Evolutionary conservation across 1,140 invertebrate species (phyloP).

Genomic region (Tetraneura akinire): DNA sequence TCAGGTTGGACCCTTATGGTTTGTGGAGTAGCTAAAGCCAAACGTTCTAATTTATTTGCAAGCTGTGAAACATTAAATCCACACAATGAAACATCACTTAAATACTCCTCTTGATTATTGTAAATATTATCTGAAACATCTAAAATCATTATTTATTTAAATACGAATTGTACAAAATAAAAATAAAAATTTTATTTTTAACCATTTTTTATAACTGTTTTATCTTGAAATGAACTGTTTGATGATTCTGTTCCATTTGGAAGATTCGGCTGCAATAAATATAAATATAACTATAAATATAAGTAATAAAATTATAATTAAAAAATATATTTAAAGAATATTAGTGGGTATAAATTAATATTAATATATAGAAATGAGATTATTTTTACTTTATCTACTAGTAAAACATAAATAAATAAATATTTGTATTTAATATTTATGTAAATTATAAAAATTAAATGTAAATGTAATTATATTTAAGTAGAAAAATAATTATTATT

Average conservation of each 20-base stretch:
- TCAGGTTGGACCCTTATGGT: not conserved
- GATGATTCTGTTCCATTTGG: slow-evolving; percentile 35
- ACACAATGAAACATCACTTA: slow-evolving; percentile 5
- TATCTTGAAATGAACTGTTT: slow-evolving; percentile 48
- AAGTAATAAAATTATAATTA: not conserved
- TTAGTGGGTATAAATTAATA: no score
- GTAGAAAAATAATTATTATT: not conserved
- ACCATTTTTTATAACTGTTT: slow-evolving; percentile 15
- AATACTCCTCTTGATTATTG: slow-evolving; percentile 6
- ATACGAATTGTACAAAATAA: not conserved
- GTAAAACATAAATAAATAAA: no score
- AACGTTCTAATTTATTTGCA: slow-evolving; percentile 41
- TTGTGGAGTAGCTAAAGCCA: slow-evolving; percentile 48
- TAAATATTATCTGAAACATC: slow-evolving; percentile 3
- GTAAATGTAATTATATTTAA: no score
- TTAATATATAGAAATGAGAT: no score
- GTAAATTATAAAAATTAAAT: no score
- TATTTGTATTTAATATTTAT: no score
- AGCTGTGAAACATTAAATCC: slow-evolving; percentile 39
- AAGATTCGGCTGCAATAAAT: slow-evolving; percentile 28
- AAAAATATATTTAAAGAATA: not conserved
- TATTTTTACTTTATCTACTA: no score
- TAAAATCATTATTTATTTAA: not conserved
- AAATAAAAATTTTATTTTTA: not conserved
- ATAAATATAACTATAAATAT: no score